Percentiles rank a stretch among this genome's conserved stretches.
These are phyloP conservation scores for Glossosoma conforme DNA, from an alignment of 1,140 invertebrate species.

Conservation along the genomic window DNA sequence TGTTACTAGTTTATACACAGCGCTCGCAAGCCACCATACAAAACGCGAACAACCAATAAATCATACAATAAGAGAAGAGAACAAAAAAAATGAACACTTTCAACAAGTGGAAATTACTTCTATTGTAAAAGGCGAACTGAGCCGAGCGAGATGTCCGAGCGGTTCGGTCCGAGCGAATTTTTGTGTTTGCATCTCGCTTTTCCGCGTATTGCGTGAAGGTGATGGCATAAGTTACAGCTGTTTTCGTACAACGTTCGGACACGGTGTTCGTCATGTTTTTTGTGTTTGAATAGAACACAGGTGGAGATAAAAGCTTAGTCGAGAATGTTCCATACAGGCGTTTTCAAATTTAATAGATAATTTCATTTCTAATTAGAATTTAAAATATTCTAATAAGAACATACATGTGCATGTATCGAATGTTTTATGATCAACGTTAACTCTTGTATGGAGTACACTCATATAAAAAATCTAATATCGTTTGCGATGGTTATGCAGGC, in stretches of 20 bases:
- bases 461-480: no score
- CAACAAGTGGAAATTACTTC: constrained; percentile 14
- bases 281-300: not conserved
- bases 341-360: no score
- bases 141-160: constrained; percentile 5
- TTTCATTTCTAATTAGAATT: no score
- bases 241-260: not conserved
- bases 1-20: no score
- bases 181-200: not conserved
- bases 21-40: not conserved
- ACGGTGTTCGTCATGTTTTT: not conserved
- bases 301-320: no score
- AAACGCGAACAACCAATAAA: constrained; percentile 10
- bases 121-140: constrained; percentile 5
- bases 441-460: no score
- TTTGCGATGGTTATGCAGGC: no score
- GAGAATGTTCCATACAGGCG: constrained; percentile 11
- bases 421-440: no score
- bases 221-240: not conserved
- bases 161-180: not conserved
- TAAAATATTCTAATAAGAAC: no score
- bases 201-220: not conserved
- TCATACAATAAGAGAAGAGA: constrained; percentile 8
- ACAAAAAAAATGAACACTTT: no score
- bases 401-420: no score